Evolutionary conservation across 1,140 invertebrate genomes (phyloP).

Genomic region (Diplogasteroides magnus): DNA sequence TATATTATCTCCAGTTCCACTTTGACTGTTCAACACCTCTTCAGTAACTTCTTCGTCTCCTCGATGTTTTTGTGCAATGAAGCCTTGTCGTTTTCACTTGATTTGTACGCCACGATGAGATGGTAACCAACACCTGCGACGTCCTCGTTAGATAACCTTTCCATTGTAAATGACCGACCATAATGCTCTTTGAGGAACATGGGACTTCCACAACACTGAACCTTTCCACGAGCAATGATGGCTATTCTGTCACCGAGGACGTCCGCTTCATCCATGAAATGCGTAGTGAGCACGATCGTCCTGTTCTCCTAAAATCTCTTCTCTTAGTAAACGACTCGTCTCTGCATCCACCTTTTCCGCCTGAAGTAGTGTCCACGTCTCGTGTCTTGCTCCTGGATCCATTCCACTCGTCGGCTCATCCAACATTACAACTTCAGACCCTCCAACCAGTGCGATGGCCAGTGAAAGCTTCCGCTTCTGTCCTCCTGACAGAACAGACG

Average conservation of each 20-base stretch:
- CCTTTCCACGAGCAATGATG: conserved; percentile 63
- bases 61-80: neutral
- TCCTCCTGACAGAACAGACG: conserved; percentile 68
- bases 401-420: conserved; percentile 65
- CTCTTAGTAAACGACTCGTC: too few species aligned
- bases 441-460: conserved; percentile 72
- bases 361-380: conserved; percentile 59
- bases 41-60: neutral
- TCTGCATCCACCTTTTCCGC: conserved; percentile 37
- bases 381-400: conserved; percentile 61
- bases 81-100: too few species aligned
- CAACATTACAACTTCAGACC: conserved; percentile 59
- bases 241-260: conserved; percentile 65
- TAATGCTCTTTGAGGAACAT: conserved; percentile 66
- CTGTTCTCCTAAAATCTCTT: conserved; percentile 53
- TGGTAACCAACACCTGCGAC: conserved; percentile 33
- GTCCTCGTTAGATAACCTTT: neutral
- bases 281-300: conserved; percentile 68
- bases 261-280: conserved; percentile 67
- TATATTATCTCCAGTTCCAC: too few species aligned
- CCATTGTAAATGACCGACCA: conserved; percentile 47
- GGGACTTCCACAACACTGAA: conserved; percentile 65
- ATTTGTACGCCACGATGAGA: conserved; percentile 35
- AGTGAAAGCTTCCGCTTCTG: conserved; percentile 79
- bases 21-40: neutral